phyloP scores from a whole-genome alignment of 2,113 vertebrate genomes.

The Mus pahari region DNA sequence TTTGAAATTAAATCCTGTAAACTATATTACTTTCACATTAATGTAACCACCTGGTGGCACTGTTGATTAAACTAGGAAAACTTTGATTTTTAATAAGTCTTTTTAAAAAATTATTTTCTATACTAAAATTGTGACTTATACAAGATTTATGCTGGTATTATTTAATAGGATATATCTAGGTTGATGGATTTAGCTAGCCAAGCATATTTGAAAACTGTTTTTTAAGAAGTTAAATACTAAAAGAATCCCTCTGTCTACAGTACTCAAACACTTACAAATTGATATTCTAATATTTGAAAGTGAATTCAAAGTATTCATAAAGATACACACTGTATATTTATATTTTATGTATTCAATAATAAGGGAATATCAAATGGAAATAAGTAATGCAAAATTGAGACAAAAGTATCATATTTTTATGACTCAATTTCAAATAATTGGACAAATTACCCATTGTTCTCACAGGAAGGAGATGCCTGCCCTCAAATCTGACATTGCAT shows the following conservation, averaged over 20 bases:
- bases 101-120: neutral
- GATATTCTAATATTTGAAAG: neutral
- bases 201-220: slow-evolving; percentile 43
- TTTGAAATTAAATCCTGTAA: slow-evolving; percentile 4
- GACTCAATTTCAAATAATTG: slow-evolving; percentile 1
- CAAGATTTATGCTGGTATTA: slow-evolving; percentile 43
- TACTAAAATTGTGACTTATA: slow-evolving; percentile 37
- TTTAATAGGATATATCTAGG: slow-evolving; percentile 28
- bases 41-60: slow-evolving; percentile 87
- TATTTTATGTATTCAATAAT: neutral
- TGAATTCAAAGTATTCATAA: slow-evolving; percentile 13
- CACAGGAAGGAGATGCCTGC: neutral
- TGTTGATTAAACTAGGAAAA: slow-evolving; percentile 85
- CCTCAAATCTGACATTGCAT: neutral
- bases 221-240: neutral
- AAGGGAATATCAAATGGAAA: neutral
- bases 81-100: neutral
- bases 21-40: slow-evolving; percentile 59
- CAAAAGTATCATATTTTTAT: slow-evolving; percentile 4
- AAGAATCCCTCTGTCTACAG: neutral
- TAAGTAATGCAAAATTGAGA: neutral
- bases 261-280: slow-evolving; percentile 33
- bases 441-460: neutral
- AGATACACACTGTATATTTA: neutral
- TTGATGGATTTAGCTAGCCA: slow-evolving; percentile 20